phyloP scores from a whole-genome alignment of 2,888 invertebrate genomes.

The Orthonychiurus folsomi region DNA sequence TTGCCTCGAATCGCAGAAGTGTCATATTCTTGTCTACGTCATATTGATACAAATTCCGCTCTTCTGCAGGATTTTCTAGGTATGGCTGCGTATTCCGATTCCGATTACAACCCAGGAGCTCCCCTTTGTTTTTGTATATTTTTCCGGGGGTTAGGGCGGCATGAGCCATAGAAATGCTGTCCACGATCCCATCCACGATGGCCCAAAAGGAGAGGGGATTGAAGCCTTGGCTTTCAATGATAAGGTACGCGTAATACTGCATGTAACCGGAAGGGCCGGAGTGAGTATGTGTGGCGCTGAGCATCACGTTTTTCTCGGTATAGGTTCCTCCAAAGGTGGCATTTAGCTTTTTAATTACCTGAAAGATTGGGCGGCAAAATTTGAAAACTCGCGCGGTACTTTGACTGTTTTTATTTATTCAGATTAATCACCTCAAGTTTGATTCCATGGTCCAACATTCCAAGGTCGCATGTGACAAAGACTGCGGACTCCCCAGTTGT shows the following conservation, averaged over 20 bases:
- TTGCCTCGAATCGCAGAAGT: conserved; percentile 10
- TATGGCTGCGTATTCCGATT: conserved; percentile 13
- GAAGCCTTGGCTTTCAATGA: conserved; percentile 18
- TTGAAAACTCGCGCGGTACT: no score
- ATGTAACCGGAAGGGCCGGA: conserved; percentile 53
- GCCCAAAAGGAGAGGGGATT: conserved; percentile 18
- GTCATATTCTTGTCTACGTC: conserved; percentile 22
- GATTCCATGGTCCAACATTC: conserved; percentile 74
- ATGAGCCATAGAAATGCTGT: conserved; percentile 17
- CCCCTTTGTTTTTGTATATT: conserved; percentile 13
- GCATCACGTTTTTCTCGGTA: conserved; percentile 66
- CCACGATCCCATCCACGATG: conserved; percentile 19
- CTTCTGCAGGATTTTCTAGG: conserved; percentile 15
- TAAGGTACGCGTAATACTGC: conserved; percentile 17
- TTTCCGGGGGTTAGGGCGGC: conserved; percentile 9
- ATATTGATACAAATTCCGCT: conserved; percentile 10
- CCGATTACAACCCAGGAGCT: conserved; percentile 9
- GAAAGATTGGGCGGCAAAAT: conserved; percentile 38
- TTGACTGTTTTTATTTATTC: neutral
- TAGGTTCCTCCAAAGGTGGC: conserved; percentile 60
- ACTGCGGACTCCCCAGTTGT: conserved; percentile 53
- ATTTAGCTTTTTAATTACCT: conserved; percentile 65
- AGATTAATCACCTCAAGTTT: conserved; percentile 58
- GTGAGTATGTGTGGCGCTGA: conserved; percentile 85
- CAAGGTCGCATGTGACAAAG: conserved; percentile 74